phyloP scores from a whole-genome alignment of 2,888 invertebrate genomes.

The Polyommatus iphigenia region DNA sequence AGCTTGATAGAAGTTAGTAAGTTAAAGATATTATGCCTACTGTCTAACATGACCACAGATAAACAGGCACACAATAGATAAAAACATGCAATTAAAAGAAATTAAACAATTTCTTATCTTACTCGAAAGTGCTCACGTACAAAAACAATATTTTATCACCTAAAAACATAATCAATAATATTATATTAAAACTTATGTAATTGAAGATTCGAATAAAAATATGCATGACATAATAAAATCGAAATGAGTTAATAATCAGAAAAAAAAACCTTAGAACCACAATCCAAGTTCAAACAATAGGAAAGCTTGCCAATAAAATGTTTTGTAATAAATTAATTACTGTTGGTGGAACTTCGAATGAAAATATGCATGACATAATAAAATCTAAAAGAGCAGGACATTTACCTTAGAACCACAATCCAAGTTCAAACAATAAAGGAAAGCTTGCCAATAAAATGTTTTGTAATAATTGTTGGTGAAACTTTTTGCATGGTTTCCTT shows the following conservation, averaged over 20 bases:
- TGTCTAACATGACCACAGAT: background rate
- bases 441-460: background rate
- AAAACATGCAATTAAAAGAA: constrained; percentile 2
- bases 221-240: too few species aligned
- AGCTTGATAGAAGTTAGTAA: background rate
- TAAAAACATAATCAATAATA: background rate
- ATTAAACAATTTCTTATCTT: background rate
- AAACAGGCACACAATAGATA: background rate
- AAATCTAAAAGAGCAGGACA: too few species aligned
- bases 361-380: too few species aligned
- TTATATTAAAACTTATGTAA: background rate
- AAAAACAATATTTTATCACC: constrained; percentile 1
- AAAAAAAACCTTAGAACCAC: background rate
- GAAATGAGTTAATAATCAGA: too few species aligned
- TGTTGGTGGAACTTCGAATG: too few species aligned
- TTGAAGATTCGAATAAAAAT: background rate
- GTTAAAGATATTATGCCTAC: background rate
- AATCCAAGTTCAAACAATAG: background rate
- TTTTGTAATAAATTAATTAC: background rate
- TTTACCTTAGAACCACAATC: background rate
- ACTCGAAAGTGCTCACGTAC: background rate
- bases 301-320: background rate
- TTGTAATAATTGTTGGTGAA: background rate
- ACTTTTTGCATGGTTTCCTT: background rate
- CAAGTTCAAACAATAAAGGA: background rate